phyloP scores from a whole-genome alignment of 2,113 vertebrate genomes.

The Gobio gobio region DNA sequence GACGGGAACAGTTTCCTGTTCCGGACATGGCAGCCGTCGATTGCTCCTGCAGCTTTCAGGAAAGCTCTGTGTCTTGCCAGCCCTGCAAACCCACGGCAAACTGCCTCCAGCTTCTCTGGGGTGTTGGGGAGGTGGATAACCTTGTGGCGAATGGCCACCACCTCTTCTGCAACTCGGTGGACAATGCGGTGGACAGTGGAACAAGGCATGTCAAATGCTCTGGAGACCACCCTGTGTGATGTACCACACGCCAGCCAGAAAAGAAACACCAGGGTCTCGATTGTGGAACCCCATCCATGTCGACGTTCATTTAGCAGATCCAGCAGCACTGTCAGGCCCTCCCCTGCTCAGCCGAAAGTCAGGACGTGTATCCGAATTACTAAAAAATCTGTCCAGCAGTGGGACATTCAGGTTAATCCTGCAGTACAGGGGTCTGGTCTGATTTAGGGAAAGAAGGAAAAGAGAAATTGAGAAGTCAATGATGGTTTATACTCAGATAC shows the following conservation, averaged over 20 bases:
- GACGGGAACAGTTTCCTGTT: not conserved
- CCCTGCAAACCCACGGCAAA: not conserved
- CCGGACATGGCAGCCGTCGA: not conserved
- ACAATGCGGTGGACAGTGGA: not conserved
- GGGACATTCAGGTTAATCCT: too few relatives aligned
- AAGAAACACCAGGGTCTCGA: too few relatives aligned
- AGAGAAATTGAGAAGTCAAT: too few relatives aligned
- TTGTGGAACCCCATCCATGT: not conserved
- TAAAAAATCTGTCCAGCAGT: too few relatives aligned
- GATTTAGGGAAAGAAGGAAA: too few relatives aligned
- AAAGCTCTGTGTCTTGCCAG: not conserved
- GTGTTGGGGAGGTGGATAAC: not conserved
- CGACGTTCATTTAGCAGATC: not conserved
- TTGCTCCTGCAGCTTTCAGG: not conserved
- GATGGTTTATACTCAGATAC: too few relatives aligned
- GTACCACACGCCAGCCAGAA: not conserved
- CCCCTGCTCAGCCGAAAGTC: too few relatives aligned
- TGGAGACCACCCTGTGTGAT: conserved; percentile 11
- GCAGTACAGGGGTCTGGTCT: too few relatives aligned
- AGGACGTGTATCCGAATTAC: too few relatives aligned
- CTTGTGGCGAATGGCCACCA: conserved; percentile 3
- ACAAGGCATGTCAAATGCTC: conserved; percentile 6
- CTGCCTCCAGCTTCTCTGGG: not conserved
- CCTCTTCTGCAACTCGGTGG: too few relatives aligned
- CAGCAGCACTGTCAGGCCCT: too few relatives aligned